phyloP scores from a whole-genome alignment of 2,797 vertebrate genomes.

The Lagocephalus sceleratus region DNA sequence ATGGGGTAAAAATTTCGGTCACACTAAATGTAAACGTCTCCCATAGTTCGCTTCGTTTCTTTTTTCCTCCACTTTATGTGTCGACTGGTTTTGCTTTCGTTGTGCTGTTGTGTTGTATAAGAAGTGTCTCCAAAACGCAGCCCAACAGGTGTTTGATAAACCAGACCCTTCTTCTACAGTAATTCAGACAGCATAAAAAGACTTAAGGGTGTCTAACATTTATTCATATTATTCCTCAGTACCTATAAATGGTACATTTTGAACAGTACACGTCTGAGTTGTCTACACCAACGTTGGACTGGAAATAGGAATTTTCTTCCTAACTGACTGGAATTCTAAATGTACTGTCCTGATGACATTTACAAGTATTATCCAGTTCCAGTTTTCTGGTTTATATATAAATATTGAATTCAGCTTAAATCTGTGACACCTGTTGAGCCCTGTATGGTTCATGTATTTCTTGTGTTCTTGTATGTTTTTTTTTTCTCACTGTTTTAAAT shows the following conservation, averaged over 20 bases:
- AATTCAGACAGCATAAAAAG: too few species aligned
- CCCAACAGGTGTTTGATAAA: constrained; percentile 1
- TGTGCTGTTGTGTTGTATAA: neutral
- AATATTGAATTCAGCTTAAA: neutral
- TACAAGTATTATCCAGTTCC: neutral
- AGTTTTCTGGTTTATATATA: neutral
- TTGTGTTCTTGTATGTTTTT: constrained; percentile 12
- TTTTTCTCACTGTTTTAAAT: constrained; percentile 17
- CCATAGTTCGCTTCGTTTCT: constrained; percentile 21
- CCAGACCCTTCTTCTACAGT: too few species aligned
- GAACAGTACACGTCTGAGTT: too few species aligned
- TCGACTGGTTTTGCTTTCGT: neutral
- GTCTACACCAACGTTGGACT: too few species aligned
- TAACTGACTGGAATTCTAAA: too few species aligned
- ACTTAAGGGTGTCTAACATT: too few species aligned
- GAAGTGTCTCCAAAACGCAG: constrained; percentile 11
- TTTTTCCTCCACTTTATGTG: constrained; percentile 4
- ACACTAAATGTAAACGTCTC: constrained; percentile 47
- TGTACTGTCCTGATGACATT: too few species aligned
- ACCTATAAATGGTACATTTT: too few species aligned
- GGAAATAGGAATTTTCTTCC: too few species aligned
- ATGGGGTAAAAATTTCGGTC: constrained; percentile 80
- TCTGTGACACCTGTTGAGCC: constrained; percentile 24
- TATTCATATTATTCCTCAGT: neutral
- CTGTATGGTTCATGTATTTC: constrained; percentile 5